Base-by-base conservation (phyloP, 2,113 vertebrate species). In the Osmerus mordax region DNA sequence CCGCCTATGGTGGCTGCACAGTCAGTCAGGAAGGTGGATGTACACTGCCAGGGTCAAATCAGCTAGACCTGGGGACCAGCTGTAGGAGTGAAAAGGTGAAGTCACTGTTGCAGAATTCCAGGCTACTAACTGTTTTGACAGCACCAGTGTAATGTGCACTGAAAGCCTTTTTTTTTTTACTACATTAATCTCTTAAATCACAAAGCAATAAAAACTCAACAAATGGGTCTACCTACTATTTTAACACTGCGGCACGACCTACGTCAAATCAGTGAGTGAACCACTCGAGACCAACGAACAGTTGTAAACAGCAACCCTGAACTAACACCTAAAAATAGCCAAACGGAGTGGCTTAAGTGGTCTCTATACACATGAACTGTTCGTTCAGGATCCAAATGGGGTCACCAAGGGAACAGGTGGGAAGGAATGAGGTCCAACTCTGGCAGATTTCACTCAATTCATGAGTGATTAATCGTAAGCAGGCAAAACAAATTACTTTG, bases 161-260 rank as follows among this genome's bases (percentile, higher is more conserved):
- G 19, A 4, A 63, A 58, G 61, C 3, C 23, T 9, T 13, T 3
- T 28, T 3, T 28, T 28, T 28, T 1, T 1, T 68, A 15, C 15
- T 67, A 36, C 54, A 63, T 66, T 47, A 69, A 66, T 67, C 72
- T 65, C 58, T 74, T 71, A 51, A 47, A 47, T 7, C 41, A 47
- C 41, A 47, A 47, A 47, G 41, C 41, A 47, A 59, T 67, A 62
- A 66, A 72, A 47, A 12, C 58, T 59, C 36, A 62, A 61, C 28
- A 47, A 28, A 71, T 25, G n/a, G 23, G 13, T 12, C 23, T 28
- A 29, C 18, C 16, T 64, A 9, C 16, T 28, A 36, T 15, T 29
- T 64, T 18, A 36, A 36, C 62, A 16, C 14, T 23, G 25, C 60
- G 5, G 60, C 21, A 62, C n/a, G 29, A 64, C 18, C 8, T 36